Conservation (phyloP, 2,888 invertebrate genomes). For the Acholoe squamosa region DNA sequence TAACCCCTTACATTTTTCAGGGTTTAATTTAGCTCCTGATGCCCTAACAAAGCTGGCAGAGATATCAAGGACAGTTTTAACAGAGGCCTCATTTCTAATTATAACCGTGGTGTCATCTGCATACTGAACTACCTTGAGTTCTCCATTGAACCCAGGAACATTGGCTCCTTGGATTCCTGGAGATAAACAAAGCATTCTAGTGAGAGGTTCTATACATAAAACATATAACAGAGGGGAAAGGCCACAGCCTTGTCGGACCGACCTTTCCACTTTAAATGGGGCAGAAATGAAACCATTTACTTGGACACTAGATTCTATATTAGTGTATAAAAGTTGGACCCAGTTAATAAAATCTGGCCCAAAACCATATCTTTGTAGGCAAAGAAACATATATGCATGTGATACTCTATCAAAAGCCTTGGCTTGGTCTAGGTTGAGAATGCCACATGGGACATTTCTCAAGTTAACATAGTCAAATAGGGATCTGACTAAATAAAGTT, state of each 20-base stretch:
- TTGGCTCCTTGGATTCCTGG: background rate
- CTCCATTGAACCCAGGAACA: background rate
- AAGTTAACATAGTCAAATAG: background rate
- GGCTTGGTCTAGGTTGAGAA: background rate
- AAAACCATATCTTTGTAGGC: background rate
- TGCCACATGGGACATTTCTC: background rate
- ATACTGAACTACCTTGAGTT: conserved; percentile 10
- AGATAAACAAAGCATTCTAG: background rate
- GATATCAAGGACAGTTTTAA: background rate
- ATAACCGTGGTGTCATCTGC: conserved; percentile 13
- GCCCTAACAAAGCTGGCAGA: background rate
- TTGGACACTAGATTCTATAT: background rate
- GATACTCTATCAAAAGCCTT: conserved; percentile 45
- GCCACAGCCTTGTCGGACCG: conserved; percentile 39
- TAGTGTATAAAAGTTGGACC: background rate
- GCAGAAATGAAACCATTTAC: background rate
- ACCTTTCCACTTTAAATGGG: background rate
- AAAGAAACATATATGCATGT: background rate
- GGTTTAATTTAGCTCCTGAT: conserved; percentile 22
- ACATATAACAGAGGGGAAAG: conserved; percentile 39
- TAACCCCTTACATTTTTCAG: background rate
- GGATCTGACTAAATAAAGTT: background rate
- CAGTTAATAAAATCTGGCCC: background rate
- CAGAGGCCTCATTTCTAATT: background rate
- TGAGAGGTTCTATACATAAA: background rate